Conservation (phyloP, 2,888 invertebrate genomes). For the Gari tellinella region DNA sequence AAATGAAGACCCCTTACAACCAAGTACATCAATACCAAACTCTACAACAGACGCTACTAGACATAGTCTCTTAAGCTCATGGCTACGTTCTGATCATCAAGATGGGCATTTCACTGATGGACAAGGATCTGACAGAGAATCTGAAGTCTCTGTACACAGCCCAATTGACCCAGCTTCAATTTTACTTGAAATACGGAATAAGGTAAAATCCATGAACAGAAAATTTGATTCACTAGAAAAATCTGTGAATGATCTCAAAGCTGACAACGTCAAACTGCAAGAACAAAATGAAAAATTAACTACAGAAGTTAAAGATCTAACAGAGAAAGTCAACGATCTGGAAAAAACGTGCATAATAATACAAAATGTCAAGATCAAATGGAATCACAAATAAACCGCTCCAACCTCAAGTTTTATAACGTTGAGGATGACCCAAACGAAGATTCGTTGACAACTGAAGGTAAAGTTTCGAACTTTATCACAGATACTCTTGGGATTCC, state of each 20-base stretch:
- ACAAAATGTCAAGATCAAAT: not conserved
- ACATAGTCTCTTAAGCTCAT: too few species aligned
- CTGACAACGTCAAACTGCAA: not conserved
- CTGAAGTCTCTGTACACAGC: too few species aligned
- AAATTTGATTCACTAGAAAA: slow-evolving; percentile 1
- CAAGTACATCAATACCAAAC: too few species aligned
- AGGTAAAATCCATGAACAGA: not conserved
- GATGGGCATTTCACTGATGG: too few species aligned
- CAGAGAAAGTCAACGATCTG: not conserved
- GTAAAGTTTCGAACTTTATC: too few species aligned
- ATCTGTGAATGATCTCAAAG: not conserved
- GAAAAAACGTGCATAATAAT: not conserved
- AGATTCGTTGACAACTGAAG: too few species aligned
- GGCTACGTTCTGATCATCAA: too few species aligned
- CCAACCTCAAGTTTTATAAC: not conserved
- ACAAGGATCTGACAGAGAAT: too few species aligned
- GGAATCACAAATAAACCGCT: not conserved
- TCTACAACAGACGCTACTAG: too few species aligned
- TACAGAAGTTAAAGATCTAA: not conserved
- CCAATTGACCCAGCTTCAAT: not conserved
- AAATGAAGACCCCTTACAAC: too few species aligned
- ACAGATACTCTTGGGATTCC: not conserved
- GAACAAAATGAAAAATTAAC: slow-evolving; percentile 4
- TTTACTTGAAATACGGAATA: not conserved
- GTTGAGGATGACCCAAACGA: not conserved